Evolutionary conservation across 2,888 invertebrate genomes (phyloP).

Genomic region (Sinopyrophorus schimmeli): DNA sequence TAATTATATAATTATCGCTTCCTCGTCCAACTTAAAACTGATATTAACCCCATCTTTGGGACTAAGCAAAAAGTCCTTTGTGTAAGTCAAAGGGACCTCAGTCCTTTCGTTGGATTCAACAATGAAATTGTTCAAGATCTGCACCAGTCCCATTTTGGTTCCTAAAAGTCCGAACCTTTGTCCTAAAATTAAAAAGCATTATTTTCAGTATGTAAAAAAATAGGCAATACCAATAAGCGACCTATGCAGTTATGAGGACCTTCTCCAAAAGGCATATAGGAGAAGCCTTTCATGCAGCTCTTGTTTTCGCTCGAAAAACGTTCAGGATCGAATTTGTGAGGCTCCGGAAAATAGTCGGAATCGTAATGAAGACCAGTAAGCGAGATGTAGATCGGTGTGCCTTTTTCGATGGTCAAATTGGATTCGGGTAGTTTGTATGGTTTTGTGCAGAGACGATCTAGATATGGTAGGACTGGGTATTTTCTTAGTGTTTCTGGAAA

Average conservation of each 20-base stretch:
- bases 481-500: constrained; percentile 49
- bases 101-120: too few species aligned
- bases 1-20: too few species aligned
- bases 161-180: not conserved
- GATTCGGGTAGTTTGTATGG: constrained; percentile 40
- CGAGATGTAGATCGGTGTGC: constrained; percentile 45
- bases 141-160: not conserved
- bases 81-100: too few species aligned
- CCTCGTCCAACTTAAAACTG: too few species aligned
- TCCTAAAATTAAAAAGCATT: not conserved
- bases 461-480: constrained; percentile 45
- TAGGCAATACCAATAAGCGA: constrained; percentile 16
- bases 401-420: constrained; percentile 41
- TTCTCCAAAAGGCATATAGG: constrained; percentile 43
- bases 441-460: constrained; percentile 39
- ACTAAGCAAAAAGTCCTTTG: too few species aligned
- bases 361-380: constrained; percentile 43
- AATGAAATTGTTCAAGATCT: too few species aligned
- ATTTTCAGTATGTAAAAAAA: constrained; percentile 14
- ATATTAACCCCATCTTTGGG: too few species aligned
- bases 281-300: constrained; percentile 33
- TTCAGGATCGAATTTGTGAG: constrained; percentile 42
- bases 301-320: constrained; percentile 39
- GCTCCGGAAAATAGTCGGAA: constrained; percentile 43
- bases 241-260: constrained; percentile 45